phyloP scores from a whole-genome alignment of 2,797 vertebrate species.

The Coreius guichenoti region DNA sequence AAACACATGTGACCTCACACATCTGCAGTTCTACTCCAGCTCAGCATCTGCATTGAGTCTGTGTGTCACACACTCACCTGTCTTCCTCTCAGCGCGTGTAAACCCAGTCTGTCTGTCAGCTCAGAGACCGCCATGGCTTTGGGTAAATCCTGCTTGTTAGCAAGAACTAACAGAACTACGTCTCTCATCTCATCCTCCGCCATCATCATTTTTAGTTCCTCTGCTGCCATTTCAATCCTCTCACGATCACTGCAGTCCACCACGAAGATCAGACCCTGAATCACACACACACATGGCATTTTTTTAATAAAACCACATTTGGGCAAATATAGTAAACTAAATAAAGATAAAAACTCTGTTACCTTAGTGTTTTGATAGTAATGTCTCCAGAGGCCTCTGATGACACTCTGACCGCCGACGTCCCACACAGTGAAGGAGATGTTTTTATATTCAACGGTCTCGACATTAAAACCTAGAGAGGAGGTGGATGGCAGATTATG shows the following conservation, averaged over 20 bases:
- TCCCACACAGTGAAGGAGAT: constrained; percentile 97
- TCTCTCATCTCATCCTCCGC: constrained; percentile 47
- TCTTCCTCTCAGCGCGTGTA: constrained; percentile 33
- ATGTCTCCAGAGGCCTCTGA: constrained; percentile 92
- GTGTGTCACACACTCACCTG: constrained; percentile 24
- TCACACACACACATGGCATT: neutral
- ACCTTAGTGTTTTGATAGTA: constrained; percentile 92
- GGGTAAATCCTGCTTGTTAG: constrained; percentile 59
- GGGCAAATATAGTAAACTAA: neutral
- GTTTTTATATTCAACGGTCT: constrained; percentile 94
- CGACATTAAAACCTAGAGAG: constrained; percentile 89
- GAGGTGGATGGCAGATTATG: neutral
- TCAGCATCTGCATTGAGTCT: neutral
- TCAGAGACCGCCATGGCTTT: constrained; percentile 45
- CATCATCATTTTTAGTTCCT: constrained; percentile 49
- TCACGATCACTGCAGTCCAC: constrained; percentile 57
- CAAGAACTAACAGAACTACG: constrained; percentile 45
- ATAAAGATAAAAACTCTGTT: constrained; percentile 43
- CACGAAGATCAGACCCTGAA: constrained; percentile 58
- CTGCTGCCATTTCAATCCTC: constrained; percentile 37
- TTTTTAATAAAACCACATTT: neutral
- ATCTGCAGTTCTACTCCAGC: neutral
- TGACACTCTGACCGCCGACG: constrained; percentile 90
- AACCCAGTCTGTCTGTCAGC: constrained; percentile 47
- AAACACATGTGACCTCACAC: neutral